Percentiles rank a stretch among this genome's conserved stretches.
These are phyloP conservation scores for Protomyctophum bolini DNA, from an alignment of 2,113 vertebrate genomes.

Conservation along the genomic window DNA sequence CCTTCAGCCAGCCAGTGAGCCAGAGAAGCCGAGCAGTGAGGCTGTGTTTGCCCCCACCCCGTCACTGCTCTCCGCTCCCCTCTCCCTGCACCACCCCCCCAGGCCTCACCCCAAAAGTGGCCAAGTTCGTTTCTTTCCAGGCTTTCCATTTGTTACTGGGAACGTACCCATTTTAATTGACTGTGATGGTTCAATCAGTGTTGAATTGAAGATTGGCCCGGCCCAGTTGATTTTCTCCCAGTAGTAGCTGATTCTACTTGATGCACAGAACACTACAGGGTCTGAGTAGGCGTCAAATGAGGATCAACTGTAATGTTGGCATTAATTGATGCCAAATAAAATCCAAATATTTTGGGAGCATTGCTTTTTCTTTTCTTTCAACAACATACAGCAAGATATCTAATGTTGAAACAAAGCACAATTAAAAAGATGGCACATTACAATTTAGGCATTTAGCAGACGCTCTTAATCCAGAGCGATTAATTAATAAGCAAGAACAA, in stretches of 20 bases:
- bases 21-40: slow-evolving; percentile 5
- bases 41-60: slow-evolving; percentile 36
- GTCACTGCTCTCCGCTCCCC: background rate
- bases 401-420: too few species aligned
- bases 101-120: slow-evolving; percentile 7
- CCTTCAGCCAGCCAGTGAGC: slow-evolving; percentile 37
- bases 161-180: slow-evolving; percentile 37
- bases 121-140: slow-evolving; percentile 33
- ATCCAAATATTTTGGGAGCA: background rate
- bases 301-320: too few species aligned
- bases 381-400: too few species aligned
- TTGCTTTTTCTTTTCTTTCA: background rate
- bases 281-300: too few species aligned
- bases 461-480: too few species aligned
- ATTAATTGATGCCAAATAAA: too few species aligned
- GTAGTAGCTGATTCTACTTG: background rate
- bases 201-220: slow-evolving; percentile 27
- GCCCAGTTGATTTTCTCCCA: background rate
- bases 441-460: too few species aligned
- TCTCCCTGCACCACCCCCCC: slow-evolving; percentile 1
- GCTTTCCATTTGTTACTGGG: slow-evolving; percentile 42
- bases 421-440: too few species aligned
- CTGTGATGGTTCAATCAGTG: slow-evolving; percentile 26
- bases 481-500: too few species aligned
- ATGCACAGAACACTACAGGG: background rate